Evolutionary conservation across 64 coral and sea anemone species (phyloP).

Genomic region (Montipora foliosa): DNA sequence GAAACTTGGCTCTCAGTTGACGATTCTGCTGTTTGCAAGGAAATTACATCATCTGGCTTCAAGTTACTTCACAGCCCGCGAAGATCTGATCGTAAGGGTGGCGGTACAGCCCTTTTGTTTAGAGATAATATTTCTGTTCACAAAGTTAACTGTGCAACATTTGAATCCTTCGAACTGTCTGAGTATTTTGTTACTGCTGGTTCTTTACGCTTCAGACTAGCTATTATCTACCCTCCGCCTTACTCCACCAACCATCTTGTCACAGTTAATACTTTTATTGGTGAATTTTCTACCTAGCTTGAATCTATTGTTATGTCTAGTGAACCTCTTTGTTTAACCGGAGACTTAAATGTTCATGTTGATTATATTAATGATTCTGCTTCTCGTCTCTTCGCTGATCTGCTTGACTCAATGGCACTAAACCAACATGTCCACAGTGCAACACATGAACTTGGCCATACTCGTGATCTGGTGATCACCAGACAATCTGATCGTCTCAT

Average conservation of each 20-base stretch:
- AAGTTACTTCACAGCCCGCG: too few relatives aligned
- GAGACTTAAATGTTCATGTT: background rate
- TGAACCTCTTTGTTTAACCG: background rate
- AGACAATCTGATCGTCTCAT: too few relatives aligned
- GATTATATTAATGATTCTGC: background rate
- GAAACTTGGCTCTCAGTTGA: background rate
- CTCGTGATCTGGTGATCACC: background rate
- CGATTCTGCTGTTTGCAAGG: too few relatives aligned
- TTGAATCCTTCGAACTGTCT: background rate
- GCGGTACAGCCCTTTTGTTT: background rate
- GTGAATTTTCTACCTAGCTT: background rate
- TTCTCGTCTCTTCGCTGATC: background rate
- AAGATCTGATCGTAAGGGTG: background rate
- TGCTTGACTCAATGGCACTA: background rate
- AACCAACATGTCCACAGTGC: background rate
- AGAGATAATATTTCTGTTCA: background rate
- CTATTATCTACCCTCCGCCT: background rate
- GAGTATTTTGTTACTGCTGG: background rate
- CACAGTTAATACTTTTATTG: background rate
- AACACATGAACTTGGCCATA: background rate
- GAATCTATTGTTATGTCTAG: slow-evolving; percentile 7
- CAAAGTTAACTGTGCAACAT: background rate
- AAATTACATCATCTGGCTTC: too few relatives aligned
- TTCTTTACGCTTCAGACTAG: background rate
- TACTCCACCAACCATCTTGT: slow-evolving; percentile 2